Evolutionary conservation across 2,113 vertebrate genomes (phyloP), one percentile per base, ranked within the genome.

Genomic region (Salvelinus fontinalis): DNA sequence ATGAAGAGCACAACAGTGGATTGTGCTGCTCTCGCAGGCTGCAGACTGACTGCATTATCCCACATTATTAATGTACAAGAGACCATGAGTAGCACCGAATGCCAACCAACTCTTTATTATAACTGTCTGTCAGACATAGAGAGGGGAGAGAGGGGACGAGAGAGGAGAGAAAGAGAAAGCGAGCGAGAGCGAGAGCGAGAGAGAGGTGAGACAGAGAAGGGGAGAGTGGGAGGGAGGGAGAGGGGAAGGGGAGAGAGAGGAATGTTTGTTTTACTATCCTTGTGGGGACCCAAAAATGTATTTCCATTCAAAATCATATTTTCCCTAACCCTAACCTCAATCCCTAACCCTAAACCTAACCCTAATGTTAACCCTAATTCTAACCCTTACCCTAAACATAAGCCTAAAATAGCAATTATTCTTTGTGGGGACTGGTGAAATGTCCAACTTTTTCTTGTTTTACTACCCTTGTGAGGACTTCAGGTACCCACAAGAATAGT

Each of bases 41-140:
- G 69, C 57, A 78, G 67, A 82, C 51, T 27, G 75, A 80, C 73
- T 71, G 66, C 29, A 44, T 80, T 70, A 80, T 82, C 72, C 73
- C 71, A 67, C 12, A 12, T 82, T 85, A 85, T 84, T 83, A 88
- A 85, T 77, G 79, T 71, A 86, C 71, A 76, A 67, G 79, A 83
- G 88, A 85, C 76, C 74, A 77, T 70, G 39, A 81, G 74, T 77
- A 67, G 44, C 62, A 31, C 71, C 24, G 70, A 78, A 54, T 72
- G 73, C 34, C 69, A 31, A 75, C 87, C 82, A 74, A 34, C 13
- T 24, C 39, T 75, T 86, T 75, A 87, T 84, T 88, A 82, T 84
- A 86, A 79, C 68, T 72, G 75, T 76, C 75, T 67, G 26, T 67
- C 65, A 67, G 13, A 34, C 26, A 48, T 12, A 48, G 18, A 44